Conservation (phyloP, 2,888 invertebrate genomes). For the Camponotus fellah region DNA sequence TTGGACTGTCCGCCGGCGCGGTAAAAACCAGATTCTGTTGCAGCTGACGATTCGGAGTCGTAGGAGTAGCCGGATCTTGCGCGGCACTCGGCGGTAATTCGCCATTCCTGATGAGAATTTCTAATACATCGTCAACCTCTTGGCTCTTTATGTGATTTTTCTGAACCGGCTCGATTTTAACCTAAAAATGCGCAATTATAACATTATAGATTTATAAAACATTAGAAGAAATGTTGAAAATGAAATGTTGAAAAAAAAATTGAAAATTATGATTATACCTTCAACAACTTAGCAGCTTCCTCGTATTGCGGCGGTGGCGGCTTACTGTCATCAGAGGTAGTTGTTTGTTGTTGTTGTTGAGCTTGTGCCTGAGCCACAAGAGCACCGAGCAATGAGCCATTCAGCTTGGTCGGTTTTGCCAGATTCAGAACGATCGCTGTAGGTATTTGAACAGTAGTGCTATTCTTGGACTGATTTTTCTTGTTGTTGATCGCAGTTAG, state of each 20-base stretch:
- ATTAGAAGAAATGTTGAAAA: background rate
- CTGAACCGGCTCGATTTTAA: conserved; percentile 85
- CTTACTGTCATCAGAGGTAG: conserved; percentile 85
- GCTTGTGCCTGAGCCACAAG: conserved; percentile 84
- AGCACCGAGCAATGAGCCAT: conserved; percentile 83
- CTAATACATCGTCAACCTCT: conserved; percentile 96
- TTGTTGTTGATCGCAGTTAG: conserved; percentile 85
- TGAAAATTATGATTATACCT: conserved; percentile 72
- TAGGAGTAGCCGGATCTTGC: conserved; percentile 89
- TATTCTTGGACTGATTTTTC: conserved; percentile 83
- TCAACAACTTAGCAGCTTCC: conserved; percentile 89
- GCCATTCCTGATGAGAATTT: conserved; percentile 97
- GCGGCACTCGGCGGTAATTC: conserved; percentile 96
- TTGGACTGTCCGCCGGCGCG: conserved; percentile 82
- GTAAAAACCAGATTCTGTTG: conserved; percentile 84
- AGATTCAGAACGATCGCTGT: conserved; percentile 84
- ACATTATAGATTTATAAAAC: background rate
- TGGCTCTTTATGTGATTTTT: conserved; percentile 89
- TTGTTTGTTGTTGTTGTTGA: conserved; percentile 79
- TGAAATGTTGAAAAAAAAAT: background rate
- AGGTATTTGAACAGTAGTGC: conserved; percentile 83
- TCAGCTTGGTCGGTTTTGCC: conserved; percentile 83
- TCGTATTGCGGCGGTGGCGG: conserved; percentile 90
- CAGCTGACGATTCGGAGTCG: conserved; percentile 86
- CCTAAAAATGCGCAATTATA: conserved; percentile 70